Conservation (phyloP, 2,113 vertebrate species). For the Xenopus laevis region DNA sequence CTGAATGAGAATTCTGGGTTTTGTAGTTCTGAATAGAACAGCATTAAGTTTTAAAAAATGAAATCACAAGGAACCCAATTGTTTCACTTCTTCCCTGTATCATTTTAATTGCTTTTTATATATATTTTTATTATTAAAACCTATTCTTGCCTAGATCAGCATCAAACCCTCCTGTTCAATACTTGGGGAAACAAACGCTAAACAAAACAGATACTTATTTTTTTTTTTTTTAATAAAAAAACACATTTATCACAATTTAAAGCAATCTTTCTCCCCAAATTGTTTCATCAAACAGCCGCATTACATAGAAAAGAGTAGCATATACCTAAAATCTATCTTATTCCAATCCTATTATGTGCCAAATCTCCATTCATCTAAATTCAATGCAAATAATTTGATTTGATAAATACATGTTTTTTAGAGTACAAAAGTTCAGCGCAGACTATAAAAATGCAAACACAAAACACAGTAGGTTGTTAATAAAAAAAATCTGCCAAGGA, state of each 20-base stretch:
- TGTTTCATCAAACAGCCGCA: conserved; percentile 6
- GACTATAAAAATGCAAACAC: conserved; percentile 9
- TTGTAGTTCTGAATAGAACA: too few relatives aligned
- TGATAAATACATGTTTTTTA: conserved; percentile 16
- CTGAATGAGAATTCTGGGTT: too few relatives aligned
- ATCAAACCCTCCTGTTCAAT: conserved; percentile 30
- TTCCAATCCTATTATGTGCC: conserved; percentile 16
- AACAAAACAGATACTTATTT: conserved; percentile 17
- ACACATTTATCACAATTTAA: conserved; percentile 34
- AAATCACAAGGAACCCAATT: too few relatives aligned
- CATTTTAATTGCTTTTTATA: too few relatives aligned
- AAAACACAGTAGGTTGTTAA: background rate
- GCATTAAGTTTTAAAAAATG: too few relatives aligned
- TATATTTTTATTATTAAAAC: background rate
- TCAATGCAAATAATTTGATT: conserved; percentile 42
- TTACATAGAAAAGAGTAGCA: background rate
- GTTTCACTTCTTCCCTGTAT: too few relatives aligned
- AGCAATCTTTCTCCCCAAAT: conserved; percentile 21
- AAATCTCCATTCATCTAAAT: background rate
- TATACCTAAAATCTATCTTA: conserved; percentile 3
- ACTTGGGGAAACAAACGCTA: conserved; percentile 3
- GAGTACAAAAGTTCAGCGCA: conserved; percentile 21
- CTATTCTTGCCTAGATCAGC: conserved; percentile 5
- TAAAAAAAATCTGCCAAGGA: conserved; percentile 17
- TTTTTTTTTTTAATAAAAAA: conserved; percentile 28